Evolutionary conservation across 2,888 invertebrate genomes (phyloP).

Genomic region (Sinopyrophorus schimmeli): DNA sequence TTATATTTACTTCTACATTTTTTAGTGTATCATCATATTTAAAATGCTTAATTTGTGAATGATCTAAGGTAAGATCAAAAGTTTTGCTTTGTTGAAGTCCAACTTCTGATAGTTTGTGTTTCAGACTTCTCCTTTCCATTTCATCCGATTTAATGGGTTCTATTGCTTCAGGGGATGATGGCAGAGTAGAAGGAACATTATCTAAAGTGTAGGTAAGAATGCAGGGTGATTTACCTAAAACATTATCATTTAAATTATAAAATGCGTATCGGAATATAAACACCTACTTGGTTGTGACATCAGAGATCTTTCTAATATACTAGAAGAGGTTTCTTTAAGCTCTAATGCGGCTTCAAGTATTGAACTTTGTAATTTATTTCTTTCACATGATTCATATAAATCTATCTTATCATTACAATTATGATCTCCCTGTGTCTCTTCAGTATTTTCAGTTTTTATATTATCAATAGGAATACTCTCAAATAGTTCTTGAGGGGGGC

Average conservation of each 20-base stretch:
- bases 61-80: conserved; percentile 12
- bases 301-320: conserved; percentile 52
- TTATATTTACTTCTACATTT: conserved; percentile 14
- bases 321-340: conserved; percentile 46
- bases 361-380: conserved; percentile 44
- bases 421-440: conserved; percentile 36
- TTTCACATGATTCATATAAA: conserved; percentile 39
- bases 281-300: conserved; percentile 43
- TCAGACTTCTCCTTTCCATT: conserved; percentile 29
- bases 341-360: conserved; percentile 52
- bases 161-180: conserved; percentile 39
- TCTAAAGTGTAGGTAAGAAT: conserved; percentile 37
- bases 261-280: background rate
- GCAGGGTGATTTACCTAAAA: conserved; percentile 43
- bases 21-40: conserved; percentile 18
- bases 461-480: conserved; percentile 40
- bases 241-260: background rate
- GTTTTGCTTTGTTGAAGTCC: conserved; percentile 3
- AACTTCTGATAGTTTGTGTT: conserved; percentile 18
- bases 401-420: conserved; percentile 44
- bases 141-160: conserved; percentile 47
- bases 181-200: conserved; percentile 30
- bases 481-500: conserved; percentile 25
- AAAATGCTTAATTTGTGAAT: conserved; percentile 9
- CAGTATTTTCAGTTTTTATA: conserved; percentile 35